Evolutionary conservation across 2,113 vertebrate species (phyloP), one percentile per base, ranked within the genome.

Genomic region (Australoheros scitulus): DNA sequence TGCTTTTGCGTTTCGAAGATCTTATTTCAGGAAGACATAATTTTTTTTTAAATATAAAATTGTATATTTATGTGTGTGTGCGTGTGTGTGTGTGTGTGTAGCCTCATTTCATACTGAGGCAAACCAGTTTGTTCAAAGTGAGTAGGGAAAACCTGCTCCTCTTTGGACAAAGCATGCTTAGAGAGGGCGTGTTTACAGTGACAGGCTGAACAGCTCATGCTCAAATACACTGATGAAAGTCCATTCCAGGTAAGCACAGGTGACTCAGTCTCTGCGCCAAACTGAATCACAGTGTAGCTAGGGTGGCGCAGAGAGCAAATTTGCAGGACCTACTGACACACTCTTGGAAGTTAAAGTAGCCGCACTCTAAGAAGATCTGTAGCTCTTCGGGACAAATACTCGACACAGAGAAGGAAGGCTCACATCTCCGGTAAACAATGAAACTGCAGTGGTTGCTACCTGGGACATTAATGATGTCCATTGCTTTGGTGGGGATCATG

Each of bases 401-500:
- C 47, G 9, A 9, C 55, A 5, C 61, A 2, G 11, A 5, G 4
- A 9, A 17, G 32, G 3, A 47, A 29, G 8, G 5, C 38, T 13
- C 50, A 1, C 55, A 5, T 11, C 34, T 47, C 7, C 7, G 13
- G 11, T 5, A 1, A 61, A 88, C 1, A 60, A 95, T 95, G 94
- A 95, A 88, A 79, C 6, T 41, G 4, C 26, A 77, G 0, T 1
- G 77, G 1, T 0, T 92, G 1, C 4, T 94, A 8, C 61, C 60
- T 2, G 0, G 82, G 17, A 2, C 86, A 0, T 1, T 92, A 6
- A 1, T 83, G 11, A 7, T 72, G 26, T 79, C 80, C 1, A 5
- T 92, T 3, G 41, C 26, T 3, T 9, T 95, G 26, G 1, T 93
- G 22, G 88, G 82, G 3, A 0, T 92, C 5, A 76, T 93, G 1